phyloP scores from a whole-genome alignment of 2,113 vertebrate genomes.

The Pseudorectes ferrugineus region DNA sequence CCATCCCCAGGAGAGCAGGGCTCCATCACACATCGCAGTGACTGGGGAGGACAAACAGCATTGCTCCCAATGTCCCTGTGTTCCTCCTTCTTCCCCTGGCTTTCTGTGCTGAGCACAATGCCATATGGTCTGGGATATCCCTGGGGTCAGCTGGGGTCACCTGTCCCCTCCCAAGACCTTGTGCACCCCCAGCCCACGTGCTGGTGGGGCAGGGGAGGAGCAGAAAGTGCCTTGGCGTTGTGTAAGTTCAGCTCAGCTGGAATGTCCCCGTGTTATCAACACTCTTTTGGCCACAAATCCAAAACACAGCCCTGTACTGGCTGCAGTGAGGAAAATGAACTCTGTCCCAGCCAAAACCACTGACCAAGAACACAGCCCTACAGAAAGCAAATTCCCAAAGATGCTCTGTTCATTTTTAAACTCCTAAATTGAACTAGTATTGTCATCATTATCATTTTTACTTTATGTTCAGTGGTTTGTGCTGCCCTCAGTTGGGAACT shows the following conservation, averaged over 20 bases:
- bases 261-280: rapidly evolving
- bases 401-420: neutral
- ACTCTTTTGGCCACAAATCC: neutral
- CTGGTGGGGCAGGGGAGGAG: neutral
- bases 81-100: neutral
- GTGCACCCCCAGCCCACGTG: rapidly evolving
- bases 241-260: neutral
- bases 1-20: neutral
- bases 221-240: rapidly evolving
- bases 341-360: neutral
- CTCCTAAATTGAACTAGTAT: neutral
- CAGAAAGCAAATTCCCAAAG: neutral
- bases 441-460: neutral
- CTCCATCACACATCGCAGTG: rapidly evolving
- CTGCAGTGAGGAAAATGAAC: neutral
- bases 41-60: too few species aligned
- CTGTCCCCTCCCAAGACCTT: neutral
- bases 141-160: neutral
- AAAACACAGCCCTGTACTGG: rapidly evolving
- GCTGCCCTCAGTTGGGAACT: neutral
- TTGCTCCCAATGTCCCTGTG: rapidly evolving
- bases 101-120: rapidly evolving
- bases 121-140: neutral
- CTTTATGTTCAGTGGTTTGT: neutral
- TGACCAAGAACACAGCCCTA: neutral